A percentile compares a stretch with the other conserved stretches of the same genome.
Evolutionary conservation across 2,113 vertebrate genomes (phyloP).

Genomic region (Sander lucioperca): DNA sequence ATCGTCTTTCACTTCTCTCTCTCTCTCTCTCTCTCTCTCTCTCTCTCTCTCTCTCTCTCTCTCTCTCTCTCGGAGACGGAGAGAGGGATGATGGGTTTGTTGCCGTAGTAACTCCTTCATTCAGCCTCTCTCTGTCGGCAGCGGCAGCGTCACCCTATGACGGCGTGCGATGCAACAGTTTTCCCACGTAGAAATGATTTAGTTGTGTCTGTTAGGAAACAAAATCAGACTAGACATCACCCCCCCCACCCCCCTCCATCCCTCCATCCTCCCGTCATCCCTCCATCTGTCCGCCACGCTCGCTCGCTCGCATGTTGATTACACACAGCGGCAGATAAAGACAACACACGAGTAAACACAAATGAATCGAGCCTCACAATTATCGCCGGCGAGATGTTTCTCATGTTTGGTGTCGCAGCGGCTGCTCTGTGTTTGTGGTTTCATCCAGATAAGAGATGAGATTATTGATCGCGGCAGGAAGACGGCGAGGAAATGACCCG

Average conservation of each 20-base stretch:
- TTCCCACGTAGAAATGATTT: slow-evolving; percentile 94
- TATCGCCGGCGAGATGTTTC: slow-evolving; percentile 21
- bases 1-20: slow-evolving; percentile 49
- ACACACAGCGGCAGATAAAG: slow-evolving; percentile 60
- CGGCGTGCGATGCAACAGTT: slow-evolving; percentile 87
- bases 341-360: slow-evolving; percentile 73
- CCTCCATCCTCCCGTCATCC: slow-evolving; percentile 37
- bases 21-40: slow-evolving; percentile 48
- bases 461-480: slow-evolving; percentile 41
- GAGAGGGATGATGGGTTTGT: slow-evolving; percentile 93
- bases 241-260: slow-evolving; percentile 16
- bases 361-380: slow-evolving; percentile 64
- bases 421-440: slow-evolving; percentile 46
- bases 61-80: slow-evolving; percentile 75
- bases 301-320: slow-evolving; percentile 65
- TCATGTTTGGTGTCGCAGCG: slow-evolving; percentile 18
- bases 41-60: slow-evolving; percentile 41
- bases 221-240: slow-evolving; percentile 86
- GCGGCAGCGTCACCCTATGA: slow-evolving; percentile 89
- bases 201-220: slow-evolving; percentile 94
- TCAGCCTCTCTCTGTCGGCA: slow-evolving; percentile 91
- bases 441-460: slow-evolving; percentile 36
- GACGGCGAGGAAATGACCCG: slow-evolving; percentile 24
- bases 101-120: slow-evolving; percentile 97
- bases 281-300: slow-evolving; percentile 56